Evolutionary conservation across 2,888 invertebrate genomes (phyloP), one percentile per base, ranked within the genome.

Genomic region (Gryllus longicercus): DNA sequence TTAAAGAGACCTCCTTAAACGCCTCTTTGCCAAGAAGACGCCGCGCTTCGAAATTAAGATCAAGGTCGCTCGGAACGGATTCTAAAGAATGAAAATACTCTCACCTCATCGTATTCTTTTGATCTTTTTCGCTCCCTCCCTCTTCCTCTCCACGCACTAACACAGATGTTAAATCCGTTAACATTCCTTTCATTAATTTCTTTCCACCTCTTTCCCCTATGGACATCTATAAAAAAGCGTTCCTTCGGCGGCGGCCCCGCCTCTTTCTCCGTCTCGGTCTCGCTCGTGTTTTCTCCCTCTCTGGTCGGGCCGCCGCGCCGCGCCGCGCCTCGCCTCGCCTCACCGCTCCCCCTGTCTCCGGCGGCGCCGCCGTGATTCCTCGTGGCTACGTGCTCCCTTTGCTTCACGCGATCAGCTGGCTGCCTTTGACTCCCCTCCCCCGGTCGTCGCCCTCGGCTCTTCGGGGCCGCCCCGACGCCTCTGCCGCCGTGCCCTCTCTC

Each of bases 61-160:
- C 63, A 63, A 63, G 63, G 63, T 63, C 63, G n/a, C 63, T 63
- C n/a, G 16, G 63, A 63, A 63, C 3, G 63, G n/a, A 63, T 63
- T 63, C 63, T 63, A 18, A 63, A 63, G 63, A 63, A 63, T 63
- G 63, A n/a, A 63, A 63, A 14, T n/a, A n/a, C 63, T 63, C 63
- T 18, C 38, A 38, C 38, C n/a, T 63, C 63, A 63, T 0, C n/a
- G 63, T 38, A 38, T n/a, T n/a, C 63, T 63, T 63, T 63, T 63
- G 63, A 63, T 63, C 63, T 63, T 63, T 63, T 63, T 63, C n/a
- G n/a, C 63, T 63, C 63, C 63, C n/a, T n/a, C 63, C 63, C 63
- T 38, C 38, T 38, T 38, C 8, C 38, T 38, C 38, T 38, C 38
- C 38, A 18, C 16, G 63, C n/a, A 63, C 16, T 63, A 63, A 63